Conservation (phyloP, 2,797 vertebrate genomes). For the Coccyzus lansbergi region DNA sequence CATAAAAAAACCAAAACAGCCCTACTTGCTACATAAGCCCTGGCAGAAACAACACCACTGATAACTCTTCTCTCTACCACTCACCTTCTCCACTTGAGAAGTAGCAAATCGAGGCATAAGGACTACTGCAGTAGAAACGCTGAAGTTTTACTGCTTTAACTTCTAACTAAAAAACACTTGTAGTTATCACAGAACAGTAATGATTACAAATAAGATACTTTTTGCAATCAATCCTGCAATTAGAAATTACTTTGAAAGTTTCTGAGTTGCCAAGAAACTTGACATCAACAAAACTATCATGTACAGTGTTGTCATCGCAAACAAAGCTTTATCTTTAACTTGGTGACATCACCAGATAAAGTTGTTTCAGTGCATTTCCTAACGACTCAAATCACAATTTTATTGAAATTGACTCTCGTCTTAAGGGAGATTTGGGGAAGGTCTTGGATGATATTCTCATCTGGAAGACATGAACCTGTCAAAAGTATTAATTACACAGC, state of each 20-base stretch:
- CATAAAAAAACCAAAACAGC: neutral
- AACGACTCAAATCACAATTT: neutral
- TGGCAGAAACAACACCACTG: neutral
- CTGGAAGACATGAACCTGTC: neutral
- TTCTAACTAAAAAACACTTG: neutral
- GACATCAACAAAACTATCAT: neutral
- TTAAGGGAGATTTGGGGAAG: neutral
- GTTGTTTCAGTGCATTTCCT: neutral
- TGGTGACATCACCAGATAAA: neutral
- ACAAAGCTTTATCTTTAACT: neutral
- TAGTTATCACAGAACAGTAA: neutral
- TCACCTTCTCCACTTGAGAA: neutral
- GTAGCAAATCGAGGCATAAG: neutral
- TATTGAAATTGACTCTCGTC: neutral
- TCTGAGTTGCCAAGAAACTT: neutral
- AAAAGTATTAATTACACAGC: neutral
- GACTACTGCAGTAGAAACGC: neutral
- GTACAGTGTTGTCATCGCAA: neutral
- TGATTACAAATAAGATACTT: neutral
- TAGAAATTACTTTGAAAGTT: neutral
- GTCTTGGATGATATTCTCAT: neutral
- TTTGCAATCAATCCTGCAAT: neutral
- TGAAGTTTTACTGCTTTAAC: neutral
- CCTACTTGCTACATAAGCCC: neutral
- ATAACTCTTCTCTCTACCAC: rapidly evolving